A percentile compares a stretch with the other conserved stretches of the same genome.
Conservation (phyloP, 2,888 invertebrate genomes). For the Melieria omissa region DNA sequence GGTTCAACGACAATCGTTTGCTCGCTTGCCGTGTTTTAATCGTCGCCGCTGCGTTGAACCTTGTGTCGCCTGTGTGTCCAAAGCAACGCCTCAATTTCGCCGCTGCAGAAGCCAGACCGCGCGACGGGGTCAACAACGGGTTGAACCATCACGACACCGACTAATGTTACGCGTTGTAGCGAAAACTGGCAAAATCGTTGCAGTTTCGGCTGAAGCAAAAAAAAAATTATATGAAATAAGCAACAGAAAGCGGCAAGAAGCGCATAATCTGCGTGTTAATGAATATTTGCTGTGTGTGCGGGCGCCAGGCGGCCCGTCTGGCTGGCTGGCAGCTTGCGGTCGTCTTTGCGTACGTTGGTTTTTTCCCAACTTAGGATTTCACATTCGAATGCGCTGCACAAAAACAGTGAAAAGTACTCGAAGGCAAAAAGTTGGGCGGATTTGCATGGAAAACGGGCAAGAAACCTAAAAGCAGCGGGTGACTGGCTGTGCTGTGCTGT, state of each 20-base stretch:
- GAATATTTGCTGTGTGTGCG: conserved; percentile 1
- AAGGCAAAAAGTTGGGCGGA: background rate
- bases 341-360: background rate
- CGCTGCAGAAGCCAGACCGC: background rate
- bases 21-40: no score
- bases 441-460: background rate
- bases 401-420: background rate
- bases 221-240: background rate
- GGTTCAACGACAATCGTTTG: no score
- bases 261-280: conserved; percentile 11
- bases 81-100: background rate
- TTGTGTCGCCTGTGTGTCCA: background rate
- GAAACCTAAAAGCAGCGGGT: background rate
- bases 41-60: no score
- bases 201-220: no score
- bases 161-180: background rate
- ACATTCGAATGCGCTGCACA: background rate
- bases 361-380: background rate
- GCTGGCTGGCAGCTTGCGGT: background rate
- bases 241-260: background rate
- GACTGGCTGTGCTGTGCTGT: no score
- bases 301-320: no score
- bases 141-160: background rate
- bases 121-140: background rate
- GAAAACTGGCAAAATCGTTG: background rate